Base-by-base conservation (phyloP, 2,113 vertebrate genomes). In the Alethe castanea region DNA sequence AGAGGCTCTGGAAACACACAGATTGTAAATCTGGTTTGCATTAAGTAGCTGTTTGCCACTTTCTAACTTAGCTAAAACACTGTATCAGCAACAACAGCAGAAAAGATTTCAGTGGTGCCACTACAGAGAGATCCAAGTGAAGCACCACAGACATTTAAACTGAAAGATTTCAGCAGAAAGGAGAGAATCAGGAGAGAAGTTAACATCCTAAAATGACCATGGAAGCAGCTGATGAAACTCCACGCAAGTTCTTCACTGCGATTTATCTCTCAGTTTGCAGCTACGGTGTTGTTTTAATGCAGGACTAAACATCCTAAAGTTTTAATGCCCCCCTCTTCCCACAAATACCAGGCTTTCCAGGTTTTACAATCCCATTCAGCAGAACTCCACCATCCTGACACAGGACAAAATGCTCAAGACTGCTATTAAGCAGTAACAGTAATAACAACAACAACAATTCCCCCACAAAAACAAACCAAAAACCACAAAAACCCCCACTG, bases 21-120 rank as follows among this genome's bases (percentile, higher is more conserved):
- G 90, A 93, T 33, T 92, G 42, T 86, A 96, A 96, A 94, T 94
- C 91, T 96, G 96, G 83, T 95, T 96, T 94, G 70, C 66, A 96
- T 97, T 94, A 96, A 71, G 67, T 7, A 57, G 64, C 72, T 69
- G 82, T 66, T 92, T 88, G 90, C 95, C 86, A 92, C 72, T 91
- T 95, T 90, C 95, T 85, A 87, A 85, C 50, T 86, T 23, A 42
- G 57, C 77, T 93, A 36, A 65, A 95, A 92, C 94, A 88, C 60
- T 93, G 71, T 6, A 89, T 47, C 88, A 57, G 38, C n/a, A 90
- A 71, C 31, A 90, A 74, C 38, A 38, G 86, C 72, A 80, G 52
- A 53, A 45, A 62, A 7, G 26, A 60, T 62, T 83, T 42, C 60
- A 48, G 93, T 8, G 40, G 73, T 31, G 74, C 56, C 36, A 33